Evolutionary conservation across 2,113 vertebrate genomes (phyloP), one percentile per base, ranked within the genome.

Genomic region (Urocynchramus pylzowi): DNA sequence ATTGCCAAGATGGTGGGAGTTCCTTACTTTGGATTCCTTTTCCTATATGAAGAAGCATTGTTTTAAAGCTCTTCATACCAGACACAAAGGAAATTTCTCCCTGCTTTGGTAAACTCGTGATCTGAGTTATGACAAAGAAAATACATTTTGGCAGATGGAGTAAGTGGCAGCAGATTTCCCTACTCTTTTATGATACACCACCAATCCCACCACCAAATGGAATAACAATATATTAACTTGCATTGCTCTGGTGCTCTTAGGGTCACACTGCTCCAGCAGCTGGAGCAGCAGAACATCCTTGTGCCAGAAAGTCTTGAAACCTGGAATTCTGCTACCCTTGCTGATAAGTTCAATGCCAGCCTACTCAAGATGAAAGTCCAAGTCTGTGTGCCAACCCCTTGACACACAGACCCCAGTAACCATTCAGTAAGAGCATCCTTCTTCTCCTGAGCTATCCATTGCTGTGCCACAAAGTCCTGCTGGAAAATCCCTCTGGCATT

Each of bases 311-410:
- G 16, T 1, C 20, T 24, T 52, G 37, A 5, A 35, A 3, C 9
- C 45, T 52, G 54, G 54, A 83, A 50, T 42, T 35, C 37, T 83
- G 35, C 45, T 24, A 0, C 35, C 42, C 30, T 19, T 35, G 37
- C 5, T 5, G 8, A 4, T 16, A 13, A 50, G 50, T 50, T 9
- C 37, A 60, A 7, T 1, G 1, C 16, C 53, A 69, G 42, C 9
- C 19, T 15, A 12, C 9, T 19, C 12, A 19, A 30, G 24, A 42
- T 20, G 10, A 30, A 35, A 30, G 7, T 6, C 30, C 30, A 49
- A 11, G 14, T 28, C 31, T 18, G 19, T 41, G 18, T 42, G 39
- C 20, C 44, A 42, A 1, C 7, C 35, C 45, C 54, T 30, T 8
- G 37, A 11, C 31, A 70, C 65, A 50, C 10, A 42, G 52, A 30